A percentile compares a stretch with the other conserved stretches of the same genome.
Conservation (phyloP, 2,888 invertebrate species). For the Lottia scabra region DNA sequence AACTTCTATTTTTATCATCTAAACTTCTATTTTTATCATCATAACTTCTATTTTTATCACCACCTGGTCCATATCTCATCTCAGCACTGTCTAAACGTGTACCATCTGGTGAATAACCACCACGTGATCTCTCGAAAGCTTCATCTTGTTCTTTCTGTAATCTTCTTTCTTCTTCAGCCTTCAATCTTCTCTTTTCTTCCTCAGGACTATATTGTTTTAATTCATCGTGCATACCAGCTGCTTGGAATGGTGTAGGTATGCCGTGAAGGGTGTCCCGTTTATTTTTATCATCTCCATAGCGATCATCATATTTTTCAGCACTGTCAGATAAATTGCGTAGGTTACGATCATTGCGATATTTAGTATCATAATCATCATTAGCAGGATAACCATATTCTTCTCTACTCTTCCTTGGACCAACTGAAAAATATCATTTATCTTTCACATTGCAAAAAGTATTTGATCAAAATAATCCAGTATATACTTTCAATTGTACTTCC, state of each 20-base stretch:
- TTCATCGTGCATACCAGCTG: background rate
- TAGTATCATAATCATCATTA: background rate
- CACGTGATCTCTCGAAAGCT: background rate
- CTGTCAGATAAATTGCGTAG: background rate
- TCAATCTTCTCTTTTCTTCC: background rate
- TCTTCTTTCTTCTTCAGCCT: background rate
- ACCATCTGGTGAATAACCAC: background rate
- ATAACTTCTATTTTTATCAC: background rate
- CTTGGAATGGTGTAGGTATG: background rate
- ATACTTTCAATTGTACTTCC: too few species aligned
- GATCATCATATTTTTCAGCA: background rate
- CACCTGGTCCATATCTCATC: background rate
- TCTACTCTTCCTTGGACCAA: conserved; percentile 1
- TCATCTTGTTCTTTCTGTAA: background rate
- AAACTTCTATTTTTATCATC: background rate
- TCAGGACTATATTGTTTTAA: background rate
- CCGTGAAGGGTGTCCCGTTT: background rate
- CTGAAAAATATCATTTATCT: background rate
- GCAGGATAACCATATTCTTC: background rate
- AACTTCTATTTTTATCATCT: background rate
- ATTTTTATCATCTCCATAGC: background rate
- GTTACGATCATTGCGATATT: background rate
- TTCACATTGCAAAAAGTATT: too few species aligned
- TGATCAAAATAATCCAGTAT: too few species aligned
- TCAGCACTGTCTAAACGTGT: background rate